Evolutionary conservation across 2,113 vertebrate species (phyloP).

Genomic region (Microtus montanus): DNA sequence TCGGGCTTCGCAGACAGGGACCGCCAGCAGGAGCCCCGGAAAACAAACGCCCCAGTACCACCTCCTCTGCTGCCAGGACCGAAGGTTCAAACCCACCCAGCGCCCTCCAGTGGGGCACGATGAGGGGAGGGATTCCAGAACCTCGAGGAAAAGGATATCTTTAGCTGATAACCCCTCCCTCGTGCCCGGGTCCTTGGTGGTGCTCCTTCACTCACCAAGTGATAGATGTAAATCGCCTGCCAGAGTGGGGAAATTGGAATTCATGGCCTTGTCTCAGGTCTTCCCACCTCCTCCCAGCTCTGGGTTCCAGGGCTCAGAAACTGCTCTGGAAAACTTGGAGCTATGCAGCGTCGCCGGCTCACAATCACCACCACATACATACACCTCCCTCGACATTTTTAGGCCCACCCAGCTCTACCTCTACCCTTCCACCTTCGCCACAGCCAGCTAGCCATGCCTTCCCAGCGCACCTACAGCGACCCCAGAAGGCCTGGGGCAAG

Average conservation of each 20-base stretch:
- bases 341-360: neutral
- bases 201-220: neutral
- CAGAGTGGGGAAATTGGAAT: neutral
- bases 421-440: neutral
- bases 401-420: neutral
- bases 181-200: neutral
- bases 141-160: neutral
- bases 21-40: neutral
- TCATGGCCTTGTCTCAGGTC: neutral
- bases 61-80: neutral
- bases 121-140: neutral
- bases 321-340: slow-evolving; percentile 32
- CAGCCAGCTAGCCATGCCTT: neutral
- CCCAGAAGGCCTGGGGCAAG: neutral
- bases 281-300: neutral
- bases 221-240: neutral
- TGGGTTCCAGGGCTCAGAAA: neutral
- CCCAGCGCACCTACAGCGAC: neutral
- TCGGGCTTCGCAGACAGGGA: slow-evolving; percentile 42
- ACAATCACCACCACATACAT: neutral
- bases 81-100: slow-evolving; percentile 35
- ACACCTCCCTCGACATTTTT: neutral
- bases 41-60: slow-evolving; percentile 34
- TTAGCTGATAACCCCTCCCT: neutral
- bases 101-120: neutral